A percentile compares a stretch with the other conserved stretches of the same genome.
Conservation (phyloP, 2,797 vertebrate species). For the Lagodon rhomboides region DNA sequence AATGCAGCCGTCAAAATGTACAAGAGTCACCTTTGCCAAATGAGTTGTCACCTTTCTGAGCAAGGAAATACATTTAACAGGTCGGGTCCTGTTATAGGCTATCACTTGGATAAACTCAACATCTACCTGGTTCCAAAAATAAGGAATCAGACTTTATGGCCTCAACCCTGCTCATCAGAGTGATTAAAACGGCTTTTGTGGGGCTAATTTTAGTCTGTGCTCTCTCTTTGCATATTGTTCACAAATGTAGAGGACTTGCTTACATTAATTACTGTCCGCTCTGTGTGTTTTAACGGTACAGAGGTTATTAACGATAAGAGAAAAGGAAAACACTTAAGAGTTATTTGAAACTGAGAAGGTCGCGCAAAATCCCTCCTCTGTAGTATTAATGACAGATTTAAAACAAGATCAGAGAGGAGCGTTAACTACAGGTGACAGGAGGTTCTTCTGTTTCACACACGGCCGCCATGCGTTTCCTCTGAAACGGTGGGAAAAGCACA, state of each 20-base stretch:
- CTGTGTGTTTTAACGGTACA: constrained; percentile 26
- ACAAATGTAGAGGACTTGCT: constrained; percentile 3
- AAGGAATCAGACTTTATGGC: neutral
- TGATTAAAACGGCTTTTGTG: neutral
- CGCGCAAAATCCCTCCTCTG: neutral
- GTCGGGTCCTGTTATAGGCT: too few relatives aligned
- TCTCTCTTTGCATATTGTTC: constrained; percentile 3
- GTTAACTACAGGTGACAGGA: neutral
- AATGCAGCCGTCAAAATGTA: neutral
- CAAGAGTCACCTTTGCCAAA: neutral
- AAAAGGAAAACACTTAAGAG: neutral
- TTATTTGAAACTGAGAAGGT: constrained; percentile 28
- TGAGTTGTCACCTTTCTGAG: neutral
- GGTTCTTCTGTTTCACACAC: neutral
- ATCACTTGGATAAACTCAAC: too few relatives aligned
- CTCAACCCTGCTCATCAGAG: neutral
- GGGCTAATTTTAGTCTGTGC: constrained; percentile 3
- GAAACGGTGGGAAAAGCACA: neutral
- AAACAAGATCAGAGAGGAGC: constrained; percentile 1
- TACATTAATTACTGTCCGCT: constrained; percentile 11
- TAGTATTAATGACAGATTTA: constrained; percentile 25
- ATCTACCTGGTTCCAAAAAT: neutral
- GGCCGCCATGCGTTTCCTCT: constrained; percentile 1
- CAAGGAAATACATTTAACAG: too few relatives aligned
- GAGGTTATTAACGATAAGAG: constrained; percentile 23